phyloP scores from a whole-genome alignment of 2,797 vertebrate genomes.

The Crocodylus rhombifer region DNA sequence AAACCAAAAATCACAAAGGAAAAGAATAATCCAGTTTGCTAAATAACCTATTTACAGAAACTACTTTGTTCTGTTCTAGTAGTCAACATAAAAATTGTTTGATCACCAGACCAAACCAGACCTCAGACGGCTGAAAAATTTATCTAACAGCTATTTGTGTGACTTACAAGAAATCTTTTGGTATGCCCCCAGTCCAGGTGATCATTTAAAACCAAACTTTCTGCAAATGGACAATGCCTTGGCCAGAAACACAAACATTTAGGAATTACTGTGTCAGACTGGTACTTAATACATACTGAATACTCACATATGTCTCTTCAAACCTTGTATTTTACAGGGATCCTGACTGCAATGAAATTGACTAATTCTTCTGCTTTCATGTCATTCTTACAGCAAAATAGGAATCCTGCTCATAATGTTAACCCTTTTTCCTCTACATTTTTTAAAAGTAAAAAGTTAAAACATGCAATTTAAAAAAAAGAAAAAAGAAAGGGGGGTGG shows the following conservation, averaged over 20 bases:
- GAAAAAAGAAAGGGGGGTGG: background rate
- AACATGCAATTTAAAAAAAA: background rate
- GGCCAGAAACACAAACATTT: background rate
- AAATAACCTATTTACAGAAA: background rate
- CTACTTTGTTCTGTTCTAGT: background rate
- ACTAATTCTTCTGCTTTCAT: background rate
- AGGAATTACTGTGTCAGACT: background rate
- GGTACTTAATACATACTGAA: background rate
- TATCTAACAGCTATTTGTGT: background rate
- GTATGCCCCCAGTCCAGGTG: background rate
- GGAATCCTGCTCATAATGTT: background rate
- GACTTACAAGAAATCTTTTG: background rate
- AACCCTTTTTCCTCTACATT: background rate
- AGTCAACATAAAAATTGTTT: background rate
- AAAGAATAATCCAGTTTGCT: background rate
- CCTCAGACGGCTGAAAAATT: background rate
- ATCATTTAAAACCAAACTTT: background rate
- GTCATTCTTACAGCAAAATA: background rate
- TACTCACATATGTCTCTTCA: background rate
- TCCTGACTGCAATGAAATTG: background rate
- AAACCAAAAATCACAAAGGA: background rate
- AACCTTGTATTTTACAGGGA: background rate
- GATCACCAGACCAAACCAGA: background rate
- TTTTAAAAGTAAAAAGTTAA: conserved; percentile 26
- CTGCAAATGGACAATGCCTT: background rate